Conservation (phyloP, 2,797 vertebrate genomes). For the Notolabrus celidotus region DNA sequence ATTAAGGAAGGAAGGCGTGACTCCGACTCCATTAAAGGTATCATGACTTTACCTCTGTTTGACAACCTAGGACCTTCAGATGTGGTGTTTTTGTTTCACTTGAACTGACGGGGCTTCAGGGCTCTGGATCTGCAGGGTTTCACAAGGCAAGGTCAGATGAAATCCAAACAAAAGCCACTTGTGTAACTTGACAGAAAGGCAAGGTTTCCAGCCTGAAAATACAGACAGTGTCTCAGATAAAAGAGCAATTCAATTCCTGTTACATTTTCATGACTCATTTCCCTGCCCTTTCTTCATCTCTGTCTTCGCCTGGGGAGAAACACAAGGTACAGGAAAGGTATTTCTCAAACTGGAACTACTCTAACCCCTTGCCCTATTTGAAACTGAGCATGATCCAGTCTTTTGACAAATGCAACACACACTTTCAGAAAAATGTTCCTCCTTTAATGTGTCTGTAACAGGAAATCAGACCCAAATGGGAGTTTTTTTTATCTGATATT, state of each 20-base stretch:
- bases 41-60: conserved; percentile 63
- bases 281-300: background rate
- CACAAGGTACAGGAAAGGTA: conserved; percentile 36
- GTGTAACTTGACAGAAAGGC: conserved; percentile 17
- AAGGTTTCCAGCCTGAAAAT: conserved; percentile 21
- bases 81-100: conserved; percentile 50
- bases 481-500: conserved; percentile 12
- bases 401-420: no score
- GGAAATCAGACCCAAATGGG: no score
- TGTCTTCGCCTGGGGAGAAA: conserved; percentile 15
- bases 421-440: no score
- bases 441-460: no score
- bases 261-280: background rate
- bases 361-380: conserved; percentile 38
- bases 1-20: conserved; percentile 66
- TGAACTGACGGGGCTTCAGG: conserved; percentile 13
- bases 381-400: conserved; percentile 27
- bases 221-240: conserved; percentile 19
- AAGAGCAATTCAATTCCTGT: background rate
- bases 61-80: conserved; percentile 48
- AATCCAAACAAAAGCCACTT: conserved; percentile 45
- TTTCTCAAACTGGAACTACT: conserved; percentile 53
- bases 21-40: conserved; percentile 62
- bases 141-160: conserved; percentile 21
- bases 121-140: conserved; percentile 32